Base-by-base conservation (phyloP, 1,140 invertebrate genomes). In the Metaphire vulgaris region DNA sequence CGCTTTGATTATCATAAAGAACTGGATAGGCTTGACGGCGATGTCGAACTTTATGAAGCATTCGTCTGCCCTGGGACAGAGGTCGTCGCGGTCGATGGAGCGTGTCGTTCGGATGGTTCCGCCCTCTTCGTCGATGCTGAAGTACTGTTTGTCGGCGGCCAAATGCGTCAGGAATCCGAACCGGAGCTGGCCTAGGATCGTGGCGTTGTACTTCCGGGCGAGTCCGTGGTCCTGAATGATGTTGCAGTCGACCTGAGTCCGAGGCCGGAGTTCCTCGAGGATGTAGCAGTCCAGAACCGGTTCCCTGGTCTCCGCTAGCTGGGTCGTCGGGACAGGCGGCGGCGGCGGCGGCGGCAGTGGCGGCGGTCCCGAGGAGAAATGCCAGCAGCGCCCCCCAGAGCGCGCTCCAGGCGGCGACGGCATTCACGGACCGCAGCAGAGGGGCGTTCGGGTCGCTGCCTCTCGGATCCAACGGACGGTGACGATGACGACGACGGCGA, bases 11-110 rank as follows among this genome's bases (percentile, higher is more conserved):
- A 76, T 69, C 34, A 28, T 16, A 33, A 76, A 76, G 65, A 70
- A 69, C 32, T 78, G 15, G 1, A 75, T 56, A 0, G 74, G 74
- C 34, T 76, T 29, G 26, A 76, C 68, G 12, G 73, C 77, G 21
- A 78, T 41, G 21, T 78, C 77, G 26, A 78, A 41, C 33, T 67
- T n/a, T 1, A 78, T 31, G 1, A 34, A 33, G 70, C 77, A 78
- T n/a, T 29, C 74, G 14, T 64, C 33, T 14, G 15, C 12, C 21
- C 65, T n/a, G 32, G 32, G 72, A 68, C 68, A 74, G 41, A 1
- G 15, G 14, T 33, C 66, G 32, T 78, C 74, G 1, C 72, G 31
- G 34, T 77, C 67, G 32, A 74, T 30, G 16, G n/a, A 15, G 0
- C 1, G 26, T 68, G 56, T 70, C 1, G 33, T 75, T 32, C 72